Conservation (phyloP, 2,797 vertebrate species). For the Liparis tanakae region DNA sequence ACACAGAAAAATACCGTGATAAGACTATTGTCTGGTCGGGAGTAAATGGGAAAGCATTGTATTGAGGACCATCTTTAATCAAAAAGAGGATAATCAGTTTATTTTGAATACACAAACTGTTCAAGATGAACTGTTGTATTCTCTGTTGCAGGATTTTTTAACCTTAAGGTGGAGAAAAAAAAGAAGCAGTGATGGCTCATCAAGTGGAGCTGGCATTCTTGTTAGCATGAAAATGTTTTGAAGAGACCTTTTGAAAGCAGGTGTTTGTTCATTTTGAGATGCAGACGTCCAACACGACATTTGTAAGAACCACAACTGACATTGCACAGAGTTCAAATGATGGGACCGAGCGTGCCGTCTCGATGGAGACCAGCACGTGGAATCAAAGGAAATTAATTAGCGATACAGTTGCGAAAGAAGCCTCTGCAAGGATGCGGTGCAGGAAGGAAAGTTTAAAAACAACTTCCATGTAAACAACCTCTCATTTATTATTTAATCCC, state of each 20-base stretch:
- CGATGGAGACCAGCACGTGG: not conserved
- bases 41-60: not conserved
- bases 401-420: conserved; percentile 2
- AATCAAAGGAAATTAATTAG: conserved; percentile 14
- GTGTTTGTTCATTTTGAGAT: not conserved
- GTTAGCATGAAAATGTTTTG: not conserved
- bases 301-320: not conserved
- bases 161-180: not conserved
- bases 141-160: not conserved
- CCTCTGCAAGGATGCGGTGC: conserved; percentile 31
- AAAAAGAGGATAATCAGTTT: not conserved
- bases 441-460: conserved; percentile 47
- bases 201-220: not conserved
- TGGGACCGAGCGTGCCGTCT: not conserved
- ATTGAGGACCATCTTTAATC: not conserved
- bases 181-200: not conserved
- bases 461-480: conserved; percentile 61
- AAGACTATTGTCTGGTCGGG: not conserved
- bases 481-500: conserved; percentile 61
- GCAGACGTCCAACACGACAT: not conserved
- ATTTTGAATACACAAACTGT: not conserved
- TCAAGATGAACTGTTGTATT: not conserved
- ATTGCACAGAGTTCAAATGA: not conserved
- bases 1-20: not conserved
- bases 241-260: not conserved